Percentiles rank a stretch among this genome's conserved stretches.
Conservation (phyloP, 2,797 vertebrate species). For the Gadopsis marmoratus region DNA sequence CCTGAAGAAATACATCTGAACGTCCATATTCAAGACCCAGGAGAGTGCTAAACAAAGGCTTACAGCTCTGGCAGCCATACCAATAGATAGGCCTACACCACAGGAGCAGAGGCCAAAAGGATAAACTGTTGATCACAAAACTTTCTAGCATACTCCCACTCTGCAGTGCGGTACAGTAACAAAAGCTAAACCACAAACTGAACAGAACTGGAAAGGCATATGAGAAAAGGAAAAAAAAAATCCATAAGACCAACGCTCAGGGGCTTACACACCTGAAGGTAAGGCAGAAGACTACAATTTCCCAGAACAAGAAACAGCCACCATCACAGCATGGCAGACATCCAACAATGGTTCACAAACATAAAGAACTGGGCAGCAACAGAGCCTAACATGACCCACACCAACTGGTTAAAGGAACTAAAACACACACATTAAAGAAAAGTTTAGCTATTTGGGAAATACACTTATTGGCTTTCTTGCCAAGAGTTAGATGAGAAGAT, state of each 20-base stretch:
- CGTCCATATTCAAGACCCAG: constrained; percentile 31
- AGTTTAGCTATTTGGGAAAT: not conserved
- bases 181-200: constrained; percentile 25
- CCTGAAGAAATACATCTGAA: constrained; percentile 43
- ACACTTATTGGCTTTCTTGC: not conserved
- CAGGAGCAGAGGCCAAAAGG: constrained; percentile 47
- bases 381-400: not conserved
- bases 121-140: constrained; percentile 46
- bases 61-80: constrained; percentile 40
- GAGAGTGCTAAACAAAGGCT: constrained; percentile 44
- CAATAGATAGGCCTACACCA: constrained; percentile 17
- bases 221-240: not conserved
- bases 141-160: constrained; percentile 26
- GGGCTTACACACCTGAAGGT: not conserved
- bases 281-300: not conserved
- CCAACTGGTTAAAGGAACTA: not conserved
- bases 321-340: not conserved
- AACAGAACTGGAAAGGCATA: constrained; percentile 15
- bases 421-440: not conserved
- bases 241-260: not conserved
- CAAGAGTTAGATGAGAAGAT: not conserved
- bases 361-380: not conserved
- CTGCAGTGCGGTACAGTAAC: constrained; percentile 17
- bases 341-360: not conserved
- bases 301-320: not conserved